Percentiles rank a stretch among this genome's conserved stretches.
Conservation (phyloP, 2,797 vertebrate species). For the Eleutherodactylus coqui region DNA sequence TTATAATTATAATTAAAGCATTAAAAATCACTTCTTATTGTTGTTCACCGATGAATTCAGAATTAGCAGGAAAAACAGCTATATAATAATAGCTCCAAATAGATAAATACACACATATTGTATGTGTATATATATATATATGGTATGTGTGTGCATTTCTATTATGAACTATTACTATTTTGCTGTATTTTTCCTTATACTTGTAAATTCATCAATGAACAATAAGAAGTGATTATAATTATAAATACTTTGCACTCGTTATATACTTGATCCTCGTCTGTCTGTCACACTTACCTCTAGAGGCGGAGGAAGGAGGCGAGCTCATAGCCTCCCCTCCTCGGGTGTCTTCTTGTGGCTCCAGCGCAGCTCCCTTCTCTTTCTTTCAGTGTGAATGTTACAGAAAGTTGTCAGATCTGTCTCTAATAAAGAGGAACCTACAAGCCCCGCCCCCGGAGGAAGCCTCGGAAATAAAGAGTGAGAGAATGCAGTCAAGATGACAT, state of each 20-base stretch:
- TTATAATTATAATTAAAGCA: no score
- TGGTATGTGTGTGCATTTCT: no score
- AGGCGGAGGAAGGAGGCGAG: constrained; percentile 25
- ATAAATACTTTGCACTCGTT: background rate
- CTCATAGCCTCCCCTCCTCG: constrained; percentile 49
- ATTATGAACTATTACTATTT: no score
- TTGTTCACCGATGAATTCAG: no score
- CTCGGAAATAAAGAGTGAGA: constrained; percentile 31
- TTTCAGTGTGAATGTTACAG: background rate
- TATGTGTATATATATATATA: no score
- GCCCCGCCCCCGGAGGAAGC: constrained; percentile 26
- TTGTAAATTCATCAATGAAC: no score
- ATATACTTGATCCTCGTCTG: background rate
- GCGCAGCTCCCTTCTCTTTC: background rate
- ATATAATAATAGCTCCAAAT: no score
- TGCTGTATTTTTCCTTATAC: no score
- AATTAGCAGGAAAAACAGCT: no score
- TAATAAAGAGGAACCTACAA: constrained; percentile 56
- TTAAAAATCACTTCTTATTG: no score
- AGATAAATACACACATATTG: no score
- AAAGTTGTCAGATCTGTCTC: background rate
- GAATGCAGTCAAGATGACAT: background rate
- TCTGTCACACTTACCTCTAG: constrained; percentile 46
- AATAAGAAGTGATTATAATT: no score
- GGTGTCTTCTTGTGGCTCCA: constrained; percentile 55